Percentiles rank a stretch among this genome's conserved stretches.
These are phyloP conservation scores for Vanessa atalanta DNA, from an alignment of 1,140 invertebrate genomes.

Conservation along the genomic window DNA sequence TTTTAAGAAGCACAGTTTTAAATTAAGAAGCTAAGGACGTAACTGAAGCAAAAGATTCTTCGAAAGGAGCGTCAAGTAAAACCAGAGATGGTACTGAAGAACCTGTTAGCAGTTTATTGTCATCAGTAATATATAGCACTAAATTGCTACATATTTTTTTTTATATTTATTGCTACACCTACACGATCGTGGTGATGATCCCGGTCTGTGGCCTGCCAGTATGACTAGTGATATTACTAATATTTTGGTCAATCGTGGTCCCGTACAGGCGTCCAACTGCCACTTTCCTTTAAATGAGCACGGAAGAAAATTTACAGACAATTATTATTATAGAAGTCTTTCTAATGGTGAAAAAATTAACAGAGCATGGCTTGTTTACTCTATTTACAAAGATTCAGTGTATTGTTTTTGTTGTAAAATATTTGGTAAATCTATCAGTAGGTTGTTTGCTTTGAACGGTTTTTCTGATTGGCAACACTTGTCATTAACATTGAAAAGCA, in stretches of 20 bases:
- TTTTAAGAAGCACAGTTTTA: too few relatives aligned
- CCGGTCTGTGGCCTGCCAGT: not conserved
- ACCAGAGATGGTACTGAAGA: too few relatives aligned
- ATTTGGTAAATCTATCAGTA: not conserved
- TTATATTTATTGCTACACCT: too few relatives aligned
- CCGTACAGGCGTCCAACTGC: slow-evolving; percentile 22
- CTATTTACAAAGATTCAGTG: not conserved
- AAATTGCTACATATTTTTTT: too few relatives aligned
- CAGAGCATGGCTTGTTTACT: slow-evolving; percentile 5
- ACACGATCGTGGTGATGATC: too few relatives aligned
- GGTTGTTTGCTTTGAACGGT: not conserved
- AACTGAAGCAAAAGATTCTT: too few relatives aligned
- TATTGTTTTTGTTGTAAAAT: not conserved
- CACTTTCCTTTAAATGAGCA: slow-evolving; percentile 20
- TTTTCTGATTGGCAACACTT: not conserved
- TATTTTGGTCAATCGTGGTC: slow-evolving; percentile 27
- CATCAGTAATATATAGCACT: too few relatives aligned
- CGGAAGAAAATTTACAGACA: slow-evolving; percentile 10
- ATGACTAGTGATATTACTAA: slow-evolving; percentile 22
- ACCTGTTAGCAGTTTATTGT: too few relatives aligned
- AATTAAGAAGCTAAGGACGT: too few relatives aligned
- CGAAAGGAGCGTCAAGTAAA: too few relatives aligned
- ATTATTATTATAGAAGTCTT: slow-evolving; percentile 16
- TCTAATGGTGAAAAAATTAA: slow-evolving; percentile 18
- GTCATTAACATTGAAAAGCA: not conserved